Conservation (phyloP, 2,797 vertebrate genomes). For the Gymnoscopelus braueri region DNA sequence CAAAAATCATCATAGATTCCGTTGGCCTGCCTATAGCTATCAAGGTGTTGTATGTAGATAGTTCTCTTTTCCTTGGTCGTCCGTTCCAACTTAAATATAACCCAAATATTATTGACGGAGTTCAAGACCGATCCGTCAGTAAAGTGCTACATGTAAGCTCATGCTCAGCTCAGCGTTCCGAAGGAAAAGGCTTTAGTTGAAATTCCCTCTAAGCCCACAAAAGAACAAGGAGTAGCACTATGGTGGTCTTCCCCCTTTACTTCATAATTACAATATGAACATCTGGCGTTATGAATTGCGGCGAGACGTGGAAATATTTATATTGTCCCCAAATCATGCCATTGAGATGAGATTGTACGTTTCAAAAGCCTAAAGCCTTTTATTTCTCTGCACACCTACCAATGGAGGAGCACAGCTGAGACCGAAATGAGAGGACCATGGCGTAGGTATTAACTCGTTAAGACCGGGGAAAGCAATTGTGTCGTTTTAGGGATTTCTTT, state of each 20-base stretch:
- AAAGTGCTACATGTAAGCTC: neutral
- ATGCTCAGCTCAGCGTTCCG: slow-evolving; percentile 3
- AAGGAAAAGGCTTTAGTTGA: neutral
- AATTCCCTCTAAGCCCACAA: slow-evolving; percentile 2
- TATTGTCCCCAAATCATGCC: slow-evolving; percentile 46
- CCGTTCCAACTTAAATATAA: too few relatives aligned
- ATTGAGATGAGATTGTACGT: slow-evolving; percentile 38
- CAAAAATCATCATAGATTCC: slow-evolving; percentile 44
- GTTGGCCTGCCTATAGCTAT: slow-evolving; percentile 13
- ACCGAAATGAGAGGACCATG: slow-evolving; percentile 49
- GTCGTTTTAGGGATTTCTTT: too few relatives aligned
- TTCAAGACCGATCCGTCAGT: too few relatives aligned
- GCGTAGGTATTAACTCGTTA: slow-evolving; percentile 47
- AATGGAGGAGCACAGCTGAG: slow-evolving; percentile 51
- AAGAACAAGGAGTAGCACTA: neutral
- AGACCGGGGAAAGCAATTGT: too few relatives aligned
- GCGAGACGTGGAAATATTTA: slow-evolving; percentile 25
- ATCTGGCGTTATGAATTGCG: slow-evolving; percentile 69
- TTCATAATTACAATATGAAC: slow-evolving; percentile 48
- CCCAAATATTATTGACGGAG: too few relatives aligned
- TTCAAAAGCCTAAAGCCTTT: slow-evolving; percentile 59
- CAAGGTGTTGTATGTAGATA: neutral
- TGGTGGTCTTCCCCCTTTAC: slow-evolving; percentile 9
- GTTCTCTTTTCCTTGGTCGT: too few relatives aligned
- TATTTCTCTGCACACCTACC: slow-evolving; percentile 57